These are phyloP conservation scores for Chrysomela aeneicollis DNA, from an alignment of 2,888 invertebrate genomes.

Conservation along the genomic window DNA sequence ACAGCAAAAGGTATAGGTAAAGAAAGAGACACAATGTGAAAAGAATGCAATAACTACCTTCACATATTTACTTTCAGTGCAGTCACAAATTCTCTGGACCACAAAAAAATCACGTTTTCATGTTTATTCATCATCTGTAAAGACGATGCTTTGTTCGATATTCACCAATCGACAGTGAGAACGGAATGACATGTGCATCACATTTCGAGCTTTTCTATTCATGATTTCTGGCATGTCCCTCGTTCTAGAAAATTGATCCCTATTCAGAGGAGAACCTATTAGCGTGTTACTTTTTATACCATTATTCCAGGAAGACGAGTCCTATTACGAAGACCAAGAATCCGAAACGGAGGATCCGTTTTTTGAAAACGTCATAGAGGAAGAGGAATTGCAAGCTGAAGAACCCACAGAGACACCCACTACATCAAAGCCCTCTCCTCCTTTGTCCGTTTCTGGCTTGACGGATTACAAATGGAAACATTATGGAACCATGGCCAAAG, in stretches of 20 bases:
- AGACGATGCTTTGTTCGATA: not conserved
- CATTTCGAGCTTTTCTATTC: not conserved
- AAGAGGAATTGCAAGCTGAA: conserved; percentile 49
- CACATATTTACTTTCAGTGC: not conserved
- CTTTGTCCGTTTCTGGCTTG: conserved; percentile 44
- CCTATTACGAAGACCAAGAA: conserved; percentile 52
- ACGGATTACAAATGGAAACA: conserved; percentile 58
- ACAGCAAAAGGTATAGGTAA: too few species aligned
- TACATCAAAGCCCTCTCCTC: conserved; percentile 17
- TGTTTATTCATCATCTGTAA: not conserved
- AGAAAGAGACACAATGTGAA: too few species aligned
- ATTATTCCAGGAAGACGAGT: conserved; percentile 50
- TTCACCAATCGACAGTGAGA: too few species aligned
- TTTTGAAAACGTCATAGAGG: conserved; percentile 46
- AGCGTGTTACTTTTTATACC: not conserved
- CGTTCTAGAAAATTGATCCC: too few species aligned
- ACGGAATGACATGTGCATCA: not conserved
- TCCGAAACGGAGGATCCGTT: conserved; percentile 55
- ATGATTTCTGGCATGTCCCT: too few species aligned
- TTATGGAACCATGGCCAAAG: conserved; percentile 55
- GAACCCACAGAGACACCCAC: conserved; percentile 44
- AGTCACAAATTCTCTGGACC: not conserved
- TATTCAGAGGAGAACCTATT: too few species aligned
- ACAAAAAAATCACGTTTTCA: not conserved
- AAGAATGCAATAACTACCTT: too few species aligned